Conservation (phyloP, 2,888 invertebrate species). For the Dione juno region DNA sequence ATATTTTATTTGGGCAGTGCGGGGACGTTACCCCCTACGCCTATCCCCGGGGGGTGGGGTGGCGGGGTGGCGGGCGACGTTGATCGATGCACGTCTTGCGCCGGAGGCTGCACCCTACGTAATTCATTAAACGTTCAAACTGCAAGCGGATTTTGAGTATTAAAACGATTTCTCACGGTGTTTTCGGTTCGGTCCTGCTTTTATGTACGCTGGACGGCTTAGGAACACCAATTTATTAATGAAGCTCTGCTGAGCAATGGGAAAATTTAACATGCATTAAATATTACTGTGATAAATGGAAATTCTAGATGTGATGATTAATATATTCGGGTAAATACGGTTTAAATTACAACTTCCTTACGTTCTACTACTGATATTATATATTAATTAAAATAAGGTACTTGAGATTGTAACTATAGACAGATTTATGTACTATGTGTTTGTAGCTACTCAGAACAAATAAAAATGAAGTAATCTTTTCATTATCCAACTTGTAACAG, state of each 20-base stretch:
- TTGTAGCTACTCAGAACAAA: neutral
- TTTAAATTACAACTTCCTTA: slow-evolving; percentile 10
- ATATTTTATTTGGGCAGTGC: slow-evolving; percentile 82
- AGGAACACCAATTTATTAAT: slow-evolving; percentile 71
- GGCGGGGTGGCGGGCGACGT: slow-evolving; percentile 73
- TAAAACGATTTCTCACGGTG: slow-evolving; percentile 82
- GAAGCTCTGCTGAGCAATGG: slow-evolving; percentile 57
- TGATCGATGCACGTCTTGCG: slow-evolving; percentile 87
- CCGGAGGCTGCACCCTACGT: slow-evolving; percentile 84
- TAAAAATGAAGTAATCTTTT: neutral
- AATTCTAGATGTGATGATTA: slow-evolving; percentile 23
- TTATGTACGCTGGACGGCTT: slow-evolving; percentile 60
- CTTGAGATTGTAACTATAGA: neutral
- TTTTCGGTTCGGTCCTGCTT: slow-evolving; percentile 73
- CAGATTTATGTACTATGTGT: slow-evolving; percentile 1
- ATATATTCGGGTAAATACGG: neutral
- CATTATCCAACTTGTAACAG: neutral
- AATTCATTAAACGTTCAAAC: slow-evolving; percentile 84
- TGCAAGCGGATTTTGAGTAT: slow-evolving; percentile 83
- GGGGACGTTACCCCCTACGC: slow-evolving; percentile 69
- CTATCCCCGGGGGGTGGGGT: slow-evolving; percentile 58
- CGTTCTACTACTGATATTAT: neutral
- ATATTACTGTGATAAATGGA: slow-evolving; percentile 24
- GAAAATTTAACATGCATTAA: slow-evolving; percentile 41
- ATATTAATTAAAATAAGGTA: neutral